Percentiles rank a stretch among this genome's conserved stretches.
phyloP scores from a whole-genome alignment of 2,797 vertebrate genomes.

The Enteromius unitaeniatus region DNA sequence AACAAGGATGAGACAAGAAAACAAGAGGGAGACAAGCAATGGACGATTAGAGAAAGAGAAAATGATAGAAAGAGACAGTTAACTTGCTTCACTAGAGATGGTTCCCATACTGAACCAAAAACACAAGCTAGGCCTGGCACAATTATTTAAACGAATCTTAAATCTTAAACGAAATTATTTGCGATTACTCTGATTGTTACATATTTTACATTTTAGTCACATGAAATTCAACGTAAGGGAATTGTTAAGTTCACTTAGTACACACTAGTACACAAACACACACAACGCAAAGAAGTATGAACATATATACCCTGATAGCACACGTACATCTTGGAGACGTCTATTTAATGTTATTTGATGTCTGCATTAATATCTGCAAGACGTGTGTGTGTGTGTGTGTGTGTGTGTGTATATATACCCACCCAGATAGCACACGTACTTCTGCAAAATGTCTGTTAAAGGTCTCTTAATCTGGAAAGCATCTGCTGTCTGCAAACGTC shows the following conservation, averaged over 20 bases:
- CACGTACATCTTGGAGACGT: no score
- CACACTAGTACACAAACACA: neutral
- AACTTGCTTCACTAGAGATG: neutral
- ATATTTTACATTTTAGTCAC: neutral
- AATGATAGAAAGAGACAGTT: constrained; percentile 17
- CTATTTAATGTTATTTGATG: no score
- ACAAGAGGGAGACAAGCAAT: neutral
- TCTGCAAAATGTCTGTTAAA: no score
- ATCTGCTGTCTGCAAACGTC: no score
- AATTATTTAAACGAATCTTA: neutral
- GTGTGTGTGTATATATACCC: no score
- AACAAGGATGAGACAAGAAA: neutral
- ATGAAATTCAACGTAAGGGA: neutral
- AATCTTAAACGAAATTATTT: neutral
- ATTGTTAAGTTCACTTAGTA: neutral
- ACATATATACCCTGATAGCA: neutral
- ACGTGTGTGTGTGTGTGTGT: no score
- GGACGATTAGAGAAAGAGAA: constrained; percentile 1
- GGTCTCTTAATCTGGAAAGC: no score
- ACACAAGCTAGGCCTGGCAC: neutral
- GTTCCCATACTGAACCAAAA: neutral
- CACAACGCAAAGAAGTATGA: neutral
- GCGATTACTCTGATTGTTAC: neutral
- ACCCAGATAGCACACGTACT: no score
- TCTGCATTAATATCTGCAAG: no score